phyloP scores from a whole-genome alignment of 2,888 invertebrate species.

The Danaus chrysippus region DNA sequence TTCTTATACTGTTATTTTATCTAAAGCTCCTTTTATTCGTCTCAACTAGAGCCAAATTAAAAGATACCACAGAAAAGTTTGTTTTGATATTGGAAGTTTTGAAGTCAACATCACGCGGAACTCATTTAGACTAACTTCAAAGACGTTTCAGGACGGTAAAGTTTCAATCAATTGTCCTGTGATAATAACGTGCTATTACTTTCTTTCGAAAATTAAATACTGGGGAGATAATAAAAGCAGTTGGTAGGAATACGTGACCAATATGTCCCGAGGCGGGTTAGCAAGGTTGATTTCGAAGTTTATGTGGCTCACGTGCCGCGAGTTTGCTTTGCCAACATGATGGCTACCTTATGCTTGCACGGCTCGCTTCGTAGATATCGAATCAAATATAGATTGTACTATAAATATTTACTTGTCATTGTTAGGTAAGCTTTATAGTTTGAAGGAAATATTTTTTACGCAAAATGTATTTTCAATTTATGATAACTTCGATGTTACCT shows the following conservation, averaged over 20 bases:
- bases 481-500: too few relatives aligned
- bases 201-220: slow-evolving; percentile 67
- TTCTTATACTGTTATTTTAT: background rate
- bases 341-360: slow-evolving; percentile 59
- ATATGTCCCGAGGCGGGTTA: slow-evolving; percentile 61
- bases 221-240: slow-evolving; percentile 65
- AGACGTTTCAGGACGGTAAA: background rate
- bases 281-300: slow-evolving; percentile 48
- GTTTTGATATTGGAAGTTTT: background rate
- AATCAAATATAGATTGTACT: slow-evolving; percentile 53
- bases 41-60: background rate
- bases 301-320: slow-evolving; percentile 67
- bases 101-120: background rate
- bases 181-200: slow-evolving; percentile 11
- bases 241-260: slow-evolving; percentile 69
- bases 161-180: slow-evolving; percentile 5
- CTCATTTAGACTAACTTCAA: background rate
- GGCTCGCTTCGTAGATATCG: slow-evolving; percentile 52
- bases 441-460: background rate
- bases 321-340: slow-evolving; percentile 71
- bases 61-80: background rate
- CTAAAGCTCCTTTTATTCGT: background rate
- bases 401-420: background rate
- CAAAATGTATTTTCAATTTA: too few relatives aligned
- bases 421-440: background rate